Evolutionary conservation across 2,888 invertebrate genomes (phyloP).

Genomic region (Platynereis dumerilii): DNA sequence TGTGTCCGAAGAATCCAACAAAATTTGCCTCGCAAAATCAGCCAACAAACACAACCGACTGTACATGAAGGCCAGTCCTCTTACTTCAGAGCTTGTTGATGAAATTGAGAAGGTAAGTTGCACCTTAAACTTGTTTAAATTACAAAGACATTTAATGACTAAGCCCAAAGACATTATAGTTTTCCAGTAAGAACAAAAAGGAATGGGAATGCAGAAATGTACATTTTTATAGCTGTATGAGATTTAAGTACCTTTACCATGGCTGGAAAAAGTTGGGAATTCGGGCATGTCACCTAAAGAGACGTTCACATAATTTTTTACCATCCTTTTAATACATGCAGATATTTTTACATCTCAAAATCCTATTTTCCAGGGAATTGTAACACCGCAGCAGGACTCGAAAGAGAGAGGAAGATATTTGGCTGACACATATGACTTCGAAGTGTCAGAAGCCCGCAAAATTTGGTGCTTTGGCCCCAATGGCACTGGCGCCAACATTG

Average conservation of each 20-base stretch:
- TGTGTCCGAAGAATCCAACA: conserved; percentile 29
- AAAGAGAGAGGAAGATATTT: conserved; percentile 34
- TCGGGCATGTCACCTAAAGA: too few species aligned
- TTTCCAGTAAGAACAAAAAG: background rate
- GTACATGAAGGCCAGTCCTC: conserved; percentile 35
- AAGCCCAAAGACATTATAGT: background rate
- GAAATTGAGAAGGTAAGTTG: conserved; percentile 36
- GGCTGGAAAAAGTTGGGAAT: too few species aligned
- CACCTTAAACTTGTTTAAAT: conserved; percentile 1
- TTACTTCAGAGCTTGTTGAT: conserved; percentile 32
- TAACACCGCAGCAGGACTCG: conserved; percentile 22
- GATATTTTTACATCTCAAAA: too few species aligned
- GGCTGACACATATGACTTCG: conserved; percentile 33
- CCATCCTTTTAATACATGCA: too few species aligned
- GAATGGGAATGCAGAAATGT: background rate
- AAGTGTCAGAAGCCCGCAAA: conserved; percentile 30
- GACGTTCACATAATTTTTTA: too few species aligned
- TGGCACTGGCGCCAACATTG: conserved; percentile 35
- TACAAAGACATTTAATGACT: background rate
- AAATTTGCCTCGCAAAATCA: conserved; percentile 38
- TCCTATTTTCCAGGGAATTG: conserved; percentile 23
- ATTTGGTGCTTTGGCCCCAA: conserved; percentile 43
- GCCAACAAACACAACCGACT: conserved; percentile 42
- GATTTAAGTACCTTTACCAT: too few species aligned
- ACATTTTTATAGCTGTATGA: too few species aligned